Evolutionary conservation across 2,888 invertebrate species (phyloP).

Genomic region (Criorhina ranunculi): DNA sequence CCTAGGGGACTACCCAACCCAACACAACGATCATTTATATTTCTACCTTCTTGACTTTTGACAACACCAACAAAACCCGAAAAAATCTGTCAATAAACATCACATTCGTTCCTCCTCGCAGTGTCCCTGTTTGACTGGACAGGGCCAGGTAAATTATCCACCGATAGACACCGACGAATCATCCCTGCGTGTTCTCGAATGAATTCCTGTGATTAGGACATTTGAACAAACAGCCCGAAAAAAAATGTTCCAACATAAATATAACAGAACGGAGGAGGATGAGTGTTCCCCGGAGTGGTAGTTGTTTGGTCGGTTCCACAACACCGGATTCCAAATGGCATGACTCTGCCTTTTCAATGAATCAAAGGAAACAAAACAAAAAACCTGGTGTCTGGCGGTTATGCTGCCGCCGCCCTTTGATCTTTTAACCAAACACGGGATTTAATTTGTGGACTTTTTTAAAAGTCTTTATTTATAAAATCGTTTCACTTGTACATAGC

Average conservation of each 20-base stretch:
- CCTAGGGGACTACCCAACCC: constrained; percentile 31
- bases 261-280: constrained; percentile 44
- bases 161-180: constrained; percentile 24
- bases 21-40: constrained; percentile 57
- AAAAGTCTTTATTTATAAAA: constrained; percentile 71
- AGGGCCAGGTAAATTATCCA: constrained; percentile 59
- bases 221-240: constrained; percentile 58
- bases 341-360: constrained; percentile 58
- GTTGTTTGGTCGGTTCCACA: constrained; percentile 58
- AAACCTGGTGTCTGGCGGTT: constrained; percentile 68
- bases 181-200: constrained; percentile 67
- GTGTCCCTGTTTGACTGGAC: neutral
- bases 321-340: constrained; percentile 54
- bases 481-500: constrained; percentile 56
- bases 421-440: constrained; percentile 76
- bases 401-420: constrained; percentile 61
- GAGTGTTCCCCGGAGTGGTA: constrained; percentile 45
- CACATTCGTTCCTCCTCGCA: constrained; percentile 36
- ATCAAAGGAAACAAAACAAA: constrained; percentile 58
- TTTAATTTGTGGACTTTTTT: constrained; percentile 76
- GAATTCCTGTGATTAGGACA: constrained; percentile 72
- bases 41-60: constrained; percentile 63
- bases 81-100: constrained; percentile 63
- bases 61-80: constrained; percentile 55
- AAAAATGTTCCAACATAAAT: constrained; percentile 56